Base-by-base conservation (phyloP, 2,888 invertebrate species). In the Macroteleia sp. region DNA sequence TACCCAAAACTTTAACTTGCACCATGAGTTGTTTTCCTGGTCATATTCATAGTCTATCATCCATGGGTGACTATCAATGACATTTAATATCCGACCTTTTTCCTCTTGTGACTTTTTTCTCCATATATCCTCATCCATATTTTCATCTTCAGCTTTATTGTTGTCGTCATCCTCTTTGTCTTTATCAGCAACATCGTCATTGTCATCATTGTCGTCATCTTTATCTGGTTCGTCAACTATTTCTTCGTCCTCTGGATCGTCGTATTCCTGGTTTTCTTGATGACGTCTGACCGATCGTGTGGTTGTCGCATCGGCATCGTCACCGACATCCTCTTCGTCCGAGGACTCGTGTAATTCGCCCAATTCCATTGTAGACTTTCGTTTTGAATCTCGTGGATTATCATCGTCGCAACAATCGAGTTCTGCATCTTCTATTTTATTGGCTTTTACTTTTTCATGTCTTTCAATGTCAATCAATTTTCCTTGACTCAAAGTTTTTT, bases 21-120 rank as follows among this genome's bases (percentile, higher is more conserved):
- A 98, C 98, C 98, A 99, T 56, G 94, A 92, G 83, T 95, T 92
- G n/a, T 94, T 92, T 61, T 95, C 93, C 1, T 93, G 93, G 87
- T 99, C 98, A 87, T 95, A 97, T 0, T 92, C 92, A 88, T 97
- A 98, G 70, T 94, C 93, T 0, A 93, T 91, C 0, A 94, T 93
- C 50, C 92, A 90, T 1, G 83, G 82, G 64, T 93, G 88, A 42
- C 87, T 4, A 10, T 10, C 90, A 3, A 89, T 90, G 0, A 42
- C 56, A 12, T 30, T 16, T 3, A 30, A 3, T 30, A 57, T 57
- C 10, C 69, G 16, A 50, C 50, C 32, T 80, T 88, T 71, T 79
- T 87, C 82, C 32, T 8, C 10, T 3, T 3, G 2, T 36, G 16
- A 25, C 22, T 52, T n/a, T 44, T 17, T 4, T 57, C 25, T 10